Conservation (phyloP, 2,797 vertebrate genomes). For the Sylvia borin region DNA sequence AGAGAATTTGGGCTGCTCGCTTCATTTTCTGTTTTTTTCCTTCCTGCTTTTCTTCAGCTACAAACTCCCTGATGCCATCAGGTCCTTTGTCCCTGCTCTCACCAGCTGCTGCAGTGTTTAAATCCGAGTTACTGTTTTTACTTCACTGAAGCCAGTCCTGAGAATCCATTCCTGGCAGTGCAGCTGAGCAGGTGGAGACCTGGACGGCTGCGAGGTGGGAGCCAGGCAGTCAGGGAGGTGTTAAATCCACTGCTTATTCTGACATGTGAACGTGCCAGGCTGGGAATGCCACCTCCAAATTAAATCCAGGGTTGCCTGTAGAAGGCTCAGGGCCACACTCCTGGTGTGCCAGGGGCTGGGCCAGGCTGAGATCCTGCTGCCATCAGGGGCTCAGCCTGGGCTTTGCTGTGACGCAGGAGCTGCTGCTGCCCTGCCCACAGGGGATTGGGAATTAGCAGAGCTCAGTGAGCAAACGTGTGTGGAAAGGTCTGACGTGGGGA, state of each 20-base stretch:
- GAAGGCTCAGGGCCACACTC: not conserved
- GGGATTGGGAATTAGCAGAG: not conserved
- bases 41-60: not conserved
- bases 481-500: not conserved
- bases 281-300: not conserved
- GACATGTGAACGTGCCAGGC: not conserved
- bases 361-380: not conserved
- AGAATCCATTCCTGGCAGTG: not conserved
- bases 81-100: not conserved
- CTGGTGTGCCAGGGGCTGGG: not conserved
- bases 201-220: not conserved
- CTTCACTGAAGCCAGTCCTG: not conserved
- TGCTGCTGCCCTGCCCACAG: not conserved
- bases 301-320: not conserved
- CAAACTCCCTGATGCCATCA: not conserved
- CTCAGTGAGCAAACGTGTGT: accelerated
- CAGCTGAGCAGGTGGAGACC: not conserved
- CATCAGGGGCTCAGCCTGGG: not conserved
- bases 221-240: not conserved
- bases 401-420: not conserved
- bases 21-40: not conserved
- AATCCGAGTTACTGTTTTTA: not conserved
- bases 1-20: not conserved
- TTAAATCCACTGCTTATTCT: not conserved
- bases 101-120: not conserved